Base-by-base conservation (phyloP, 1,140 invertebrate genomes). In the Augochlora pura region DNA sequence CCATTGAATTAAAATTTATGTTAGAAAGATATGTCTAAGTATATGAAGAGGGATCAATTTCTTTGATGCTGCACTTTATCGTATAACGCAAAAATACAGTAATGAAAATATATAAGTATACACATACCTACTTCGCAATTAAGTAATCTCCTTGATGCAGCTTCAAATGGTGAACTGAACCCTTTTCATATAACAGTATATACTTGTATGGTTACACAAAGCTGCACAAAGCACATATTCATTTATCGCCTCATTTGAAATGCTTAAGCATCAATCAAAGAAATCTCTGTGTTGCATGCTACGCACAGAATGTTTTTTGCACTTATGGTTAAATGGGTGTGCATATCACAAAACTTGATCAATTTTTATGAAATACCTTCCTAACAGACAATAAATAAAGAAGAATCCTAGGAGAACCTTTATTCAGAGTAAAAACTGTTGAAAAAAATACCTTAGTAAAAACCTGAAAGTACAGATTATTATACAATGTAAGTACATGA, bases 21-120 rank as follows among this genome's bases (percentile, higher is more conserved):
- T 16, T 49, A 52, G 14, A 60, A 42, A 38, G 12, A 16, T 27
- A 23, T 14, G 25, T 63, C n/a, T 79, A 77, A 62, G 62, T 78
- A 90, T 91, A 93, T 91, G 91, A 93, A 93, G 76, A 92, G 91
- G 92, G 92, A 89, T 93, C 92, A 91, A 91, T 91, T 90, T 88
- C 82, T 91, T 92, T 92, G 90, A 92, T 84, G 91, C 92, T 93
- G 92, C 92, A 90, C 80, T 79, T 79, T 83, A 86, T 86, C 71
- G 38, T 81, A 82, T 54, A 73, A 77, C 62, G 62, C 62, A 77
- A 66, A 67, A 72, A 81, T 82, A 84, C 65, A 62, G 65, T 49
- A 77, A 85, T 87, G 86, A 83, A 88, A 86, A 88, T 89, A 91
- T 90, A 86, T 89, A 91, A 90, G 86, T 86, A 77, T 89, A 88